Evolutionary conservation across 2,113 vertebrate species (phyloP), one percentile per base, ranked within the genome.

Genomic region (Alethe diademata): DNA sequence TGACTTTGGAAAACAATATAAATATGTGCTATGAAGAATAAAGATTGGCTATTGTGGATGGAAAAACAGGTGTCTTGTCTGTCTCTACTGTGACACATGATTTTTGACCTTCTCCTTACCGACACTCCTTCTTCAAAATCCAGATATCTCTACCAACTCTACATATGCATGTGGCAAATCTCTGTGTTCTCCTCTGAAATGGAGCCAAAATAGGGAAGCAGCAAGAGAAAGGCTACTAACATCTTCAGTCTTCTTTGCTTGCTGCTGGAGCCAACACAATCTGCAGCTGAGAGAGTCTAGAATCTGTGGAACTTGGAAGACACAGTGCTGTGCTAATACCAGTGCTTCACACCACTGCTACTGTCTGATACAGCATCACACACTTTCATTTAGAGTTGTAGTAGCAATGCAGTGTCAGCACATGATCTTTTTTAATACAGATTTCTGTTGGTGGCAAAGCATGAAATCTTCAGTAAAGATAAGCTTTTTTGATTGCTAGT

Each of bases 191-290:
- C 15, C 33, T 88, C 29, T 64, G 19, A 45, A 85, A 64, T 4
- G 15, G 17, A 64, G 17, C 9, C 17, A 45, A 35, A 4, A 1
- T 0, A 50, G 14, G 11, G 17, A 33, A 78, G 15, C 2, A 0
- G 31, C 1, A 2, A 9, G 25, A 73, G 22, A 78, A 81, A 73
- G 60, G 22, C 33, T 6, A 5, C 35, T 60, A 64, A n/a, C 5
- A 33, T 19, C 23, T 76, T n/a, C 36, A 33, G 31, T 38, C 9
- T 40, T 79, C 35, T 54, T 11, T 86, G 23, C n/a, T 53, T 16
- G 2, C 54, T 74, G 19, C 35, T 81, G 26, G 22, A 73, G 54
- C 14, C 4, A 11, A 20, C 8, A 11, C 3, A 2, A 4, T 47
- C 29, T 69, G 67, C 25, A 69, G 28, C 16, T 40, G 38, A 62